phyloP scores from a whole-genome alignment of 2,888 invertebrate species.

The Lottia scabra region DNA sequence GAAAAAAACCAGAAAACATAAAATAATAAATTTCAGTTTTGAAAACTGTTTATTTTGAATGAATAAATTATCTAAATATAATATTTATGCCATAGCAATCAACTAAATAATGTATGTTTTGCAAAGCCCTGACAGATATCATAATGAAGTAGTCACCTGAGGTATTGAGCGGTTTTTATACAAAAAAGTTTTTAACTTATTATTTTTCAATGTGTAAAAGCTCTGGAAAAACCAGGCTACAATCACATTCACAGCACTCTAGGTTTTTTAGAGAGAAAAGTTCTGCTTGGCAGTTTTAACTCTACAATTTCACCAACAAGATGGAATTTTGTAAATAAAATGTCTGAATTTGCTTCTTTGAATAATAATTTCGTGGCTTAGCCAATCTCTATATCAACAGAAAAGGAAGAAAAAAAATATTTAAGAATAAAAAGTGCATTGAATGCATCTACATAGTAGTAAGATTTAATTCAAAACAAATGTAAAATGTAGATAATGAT shows the following conservation, averaged over 20 bases:
- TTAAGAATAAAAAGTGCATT: conserved; percentile 1
- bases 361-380: too few species aligned
- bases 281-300: not conserved
- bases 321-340: not conserved
- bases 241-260: not conserved
- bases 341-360: too few species aligned
- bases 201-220: not conserved
- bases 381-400: too few species aligned
- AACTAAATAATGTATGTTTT: too few species aligned
- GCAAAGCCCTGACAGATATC: not conserved
- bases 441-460: not conserved
- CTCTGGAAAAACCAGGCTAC: not conserved
- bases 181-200: conserved; percentile 3
- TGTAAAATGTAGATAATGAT: too few species aligned
- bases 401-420: too few species aligned
- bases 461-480: too few species aligned
- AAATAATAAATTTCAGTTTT: too few species aligned
- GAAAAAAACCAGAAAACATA: too few species aligned
- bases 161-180: conserved; percentile 6
- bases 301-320: conserved; percentile 1
- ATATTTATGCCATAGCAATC: too few species aligned
- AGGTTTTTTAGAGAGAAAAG: not conserved
- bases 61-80: too few species aligned
- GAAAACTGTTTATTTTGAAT: too few species aligned
- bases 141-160: not conserved